phyloP scores from a whole-genome alignment of 2,113 vertebrate genomes.

The Pteropus alecto region DNA sequence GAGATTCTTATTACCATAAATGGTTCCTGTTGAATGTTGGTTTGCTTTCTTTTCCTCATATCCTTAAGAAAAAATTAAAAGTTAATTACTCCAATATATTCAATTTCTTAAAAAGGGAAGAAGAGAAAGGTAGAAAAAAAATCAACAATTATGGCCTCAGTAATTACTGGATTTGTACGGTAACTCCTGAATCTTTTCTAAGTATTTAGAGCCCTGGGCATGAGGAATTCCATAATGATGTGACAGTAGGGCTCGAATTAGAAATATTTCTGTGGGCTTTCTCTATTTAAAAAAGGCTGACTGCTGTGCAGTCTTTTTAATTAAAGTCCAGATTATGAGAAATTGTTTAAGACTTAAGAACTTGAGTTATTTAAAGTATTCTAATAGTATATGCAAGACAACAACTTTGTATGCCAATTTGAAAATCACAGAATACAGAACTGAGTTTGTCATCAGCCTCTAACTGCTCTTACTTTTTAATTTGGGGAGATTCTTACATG shows the following conservation, averaged over 20 bases:
- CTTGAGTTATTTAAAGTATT: neutral
- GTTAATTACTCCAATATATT: neutral
- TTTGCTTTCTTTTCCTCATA: neutral
- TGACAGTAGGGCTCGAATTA: neutral
- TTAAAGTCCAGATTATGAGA: slow-evolving; percentile 26
- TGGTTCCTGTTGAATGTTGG: neutral
- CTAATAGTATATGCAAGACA: neutral
- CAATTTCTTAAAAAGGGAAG: neutral
- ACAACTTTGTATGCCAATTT: neutral
- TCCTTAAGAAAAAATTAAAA: neutral
- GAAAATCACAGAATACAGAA: neutral
- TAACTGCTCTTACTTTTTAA: neutral
- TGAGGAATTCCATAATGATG: slow-evolving; percentile 4
- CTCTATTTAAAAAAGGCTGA: neutral
- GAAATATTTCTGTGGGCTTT: slow-evolving; percentile 1
- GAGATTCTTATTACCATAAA: neutral
- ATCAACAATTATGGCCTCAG: neutral
- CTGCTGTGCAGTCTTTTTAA: slow-evolving; percentile 20
- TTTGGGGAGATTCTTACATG: neutral
- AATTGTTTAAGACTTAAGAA: slow-evolving; percentile 33
- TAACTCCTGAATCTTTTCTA: neutral
- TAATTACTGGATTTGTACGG: neutral
- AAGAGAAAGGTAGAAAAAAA: neutral
- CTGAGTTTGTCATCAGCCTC: neutral
- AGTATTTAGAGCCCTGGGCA: neutral